Evolutionary conservation across 2,113 vertebrate genomes (phyloP).

Genomic region (Sporophila hypoxantha): DNA sequence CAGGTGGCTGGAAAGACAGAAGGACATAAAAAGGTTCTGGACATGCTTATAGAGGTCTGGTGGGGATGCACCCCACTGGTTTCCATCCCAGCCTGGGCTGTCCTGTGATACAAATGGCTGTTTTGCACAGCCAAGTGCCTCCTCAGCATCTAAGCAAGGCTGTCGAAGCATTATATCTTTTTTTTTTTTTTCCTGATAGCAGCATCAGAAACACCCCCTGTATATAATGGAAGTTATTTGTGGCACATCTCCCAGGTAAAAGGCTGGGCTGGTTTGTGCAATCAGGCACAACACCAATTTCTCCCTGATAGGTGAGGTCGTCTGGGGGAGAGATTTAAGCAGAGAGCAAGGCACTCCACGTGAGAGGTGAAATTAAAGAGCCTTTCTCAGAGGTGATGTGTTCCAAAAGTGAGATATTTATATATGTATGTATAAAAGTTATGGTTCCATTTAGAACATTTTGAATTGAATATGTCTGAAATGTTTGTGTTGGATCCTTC

Average conservation of each 20-base stretch:
- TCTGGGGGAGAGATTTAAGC: neutral
- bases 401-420: neutral
- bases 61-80: neutral
- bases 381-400: neutral
- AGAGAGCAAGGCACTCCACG: neutral
- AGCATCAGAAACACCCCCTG: neutral
- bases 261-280: conserved; percentile 35
- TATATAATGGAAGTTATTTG: conserved; percentile 45
- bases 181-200: neutral
- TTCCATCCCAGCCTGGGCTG: neutral
- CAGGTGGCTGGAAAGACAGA: neutral
- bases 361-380: conserved; percentile 26
- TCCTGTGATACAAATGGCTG: neutral
- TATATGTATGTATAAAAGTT: neutral
- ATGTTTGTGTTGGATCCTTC: neutral
- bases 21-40: neutral
- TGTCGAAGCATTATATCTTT: neutral
- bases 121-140: neutral
- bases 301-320: neutral
- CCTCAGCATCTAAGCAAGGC: neutral
- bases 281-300: conserved; percentile 51
- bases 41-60: neutral
- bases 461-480: neutral
- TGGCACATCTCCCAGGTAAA: conserved; percentile 26
- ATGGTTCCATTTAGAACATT: neutral